Conservation (phyloP, 2,888 invertebrate species). For the Drosophila emarginata region DNA sequence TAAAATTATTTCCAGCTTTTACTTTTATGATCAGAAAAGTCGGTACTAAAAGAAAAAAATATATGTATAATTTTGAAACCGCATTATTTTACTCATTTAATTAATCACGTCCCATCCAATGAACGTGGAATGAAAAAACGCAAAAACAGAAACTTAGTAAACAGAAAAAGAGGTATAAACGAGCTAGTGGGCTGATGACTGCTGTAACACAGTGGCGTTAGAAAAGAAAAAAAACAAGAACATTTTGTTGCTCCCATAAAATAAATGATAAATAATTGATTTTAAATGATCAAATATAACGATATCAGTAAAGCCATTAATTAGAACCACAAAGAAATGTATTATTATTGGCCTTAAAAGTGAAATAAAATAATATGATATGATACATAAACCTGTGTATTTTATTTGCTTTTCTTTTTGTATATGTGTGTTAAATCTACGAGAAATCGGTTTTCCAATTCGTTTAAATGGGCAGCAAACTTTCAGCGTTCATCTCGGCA, state of each 20-base stretch:
- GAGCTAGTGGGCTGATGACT: neutral
- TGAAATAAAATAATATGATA: slow-evolving; percentile 56
- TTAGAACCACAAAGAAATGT: slow-evolving; percentile 53
- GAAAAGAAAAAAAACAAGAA: slow-evolving; percentile 17
- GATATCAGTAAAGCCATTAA: slow-evolving; percentile 20
- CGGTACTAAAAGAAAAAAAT: slow-evolving; percentile 23
- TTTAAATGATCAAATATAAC: slow-evolving; percentile 46
- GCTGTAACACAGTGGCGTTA: slow-evolving; percentile 15
- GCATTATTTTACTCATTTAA: slow-evolving; percentile 47
- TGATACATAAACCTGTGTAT: neutral
- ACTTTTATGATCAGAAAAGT: slow-evolving; percentile 13
- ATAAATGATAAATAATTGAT: slow-evolving; percentile 32
- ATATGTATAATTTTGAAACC: slow-evolving; percentile 28
- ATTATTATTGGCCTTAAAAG: slow-evolving; percentile 67
- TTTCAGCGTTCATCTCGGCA: slow-evolving; percentile 80
- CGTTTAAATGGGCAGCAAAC: slow-evolving; percentile 79
- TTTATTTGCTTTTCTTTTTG: neutral
- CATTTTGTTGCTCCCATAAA: slow-evolving; percentile 23
- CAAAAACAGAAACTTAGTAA: slow-evolving; percentile 18
- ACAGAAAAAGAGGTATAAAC: slow-evolving; percentile 23
- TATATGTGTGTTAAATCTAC: neutral
- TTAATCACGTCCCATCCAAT: slow-evolving; percentile 29
- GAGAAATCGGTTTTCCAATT: neutral
- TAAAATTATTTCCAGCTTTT: slow-evolving; percentile 25
- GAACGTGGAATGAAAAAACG: slow-evolving; percentile 30